phyloP scores from a whole-genome alignment of 2,888 invertebrate genomes.

The Eupeodes luniger region DNA sequence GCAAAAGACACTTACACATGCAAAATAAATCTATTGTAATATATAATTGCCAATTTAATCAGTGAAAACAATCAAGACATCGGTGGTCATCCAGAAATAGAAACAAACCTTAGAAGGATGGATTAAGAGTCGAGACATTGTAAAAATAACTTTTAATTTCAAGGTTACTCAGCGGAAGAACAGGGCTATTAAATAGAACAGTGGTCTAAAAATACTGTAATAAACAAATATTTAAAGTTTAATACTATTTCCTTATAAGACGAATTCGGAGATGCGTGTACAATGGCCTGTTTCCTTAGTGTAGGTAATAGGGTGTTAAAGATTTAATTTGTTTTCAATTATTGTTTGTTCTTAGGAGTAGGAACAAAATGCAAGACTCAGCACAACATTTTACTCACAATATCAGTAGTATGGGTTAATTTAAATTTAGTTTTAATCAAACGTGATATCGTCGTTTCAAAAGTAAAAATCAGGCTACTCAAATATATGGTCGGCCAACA shows the following conservation, averaged over 20 bases:
- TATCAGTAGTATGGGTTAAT: too few relatives aligned
- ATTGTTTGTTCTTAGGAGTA: too few relatives aligned
- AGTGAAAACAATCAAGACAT: constrained; percentile 65
- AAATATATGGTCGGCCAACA: too few relatives aligned
- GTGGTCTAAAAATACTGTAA: constrained; percentile 23
- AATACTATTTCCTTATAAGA: constrained; percentile 16
- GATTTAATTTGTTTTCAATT: too few relatives aligned
- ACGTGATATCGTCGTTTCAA: too few relatives aligned
- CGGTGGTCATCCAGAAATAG: constrained; percentile 81
- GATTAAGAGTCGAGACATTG: constrained; percentile 75
- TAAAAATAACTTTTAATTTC: constrained; percentile 59
- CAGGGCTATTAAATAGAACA: constrained; percentile 8
- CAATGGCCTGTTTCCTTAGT: background rate
- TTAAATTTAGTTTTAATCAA: too few relatives aligned
- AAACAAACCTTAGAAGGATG: constrained; percentile 84
- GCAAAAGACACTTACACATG: constrained; percentile 36
- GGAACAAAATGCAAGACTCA: too few relatives aligned
- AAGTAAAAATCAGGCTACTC: too few relatives aligned
- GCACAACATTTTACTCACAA: too few relatives aligned
- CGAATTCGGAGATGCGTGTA: constrained; percentile 3
- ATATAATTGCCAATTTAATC: constrained; percentile 43
- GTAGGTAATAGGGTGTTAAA: too few relatives aligned
- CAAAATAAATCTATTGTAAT: background rate
- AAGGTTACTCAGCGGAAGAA: constrained; percentile 54
- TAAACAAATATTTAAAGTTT: background rate